phyloP scores from a whole-genome alignment of 2,113 vertebrate species.

The Clupea harengus region DNA sequence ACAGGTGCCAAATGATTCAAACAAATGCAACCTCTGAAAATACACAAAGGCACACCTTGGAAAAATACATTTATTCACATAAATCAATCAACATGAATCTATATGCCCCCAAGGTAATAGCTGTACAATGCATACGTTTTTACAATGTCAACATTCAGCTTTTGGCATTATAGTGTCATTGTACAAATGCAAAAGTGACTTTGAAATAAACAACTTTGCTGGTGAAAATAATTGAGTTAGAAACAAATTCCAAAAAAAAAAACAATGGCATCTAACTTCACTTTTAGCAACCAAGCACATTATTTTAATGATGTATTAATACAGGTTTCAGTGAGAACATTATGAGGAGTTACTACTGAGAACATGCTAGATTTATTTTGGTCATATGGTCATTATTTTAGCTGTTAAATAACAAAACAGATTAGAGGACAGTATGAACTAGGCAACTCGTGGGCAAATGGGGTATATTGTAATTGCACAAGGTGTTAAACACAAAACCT shows the following conservation, averaged over 20 bases:
- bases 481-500: not conserved
- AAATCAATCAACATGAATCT: constrained; percentile 52
- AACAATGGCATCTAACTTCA: not conserved
- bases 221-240: not conserved
- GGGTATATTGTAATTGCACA: not conserved
- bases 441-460: not conserved
- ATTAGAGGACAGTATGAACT: not conserved
- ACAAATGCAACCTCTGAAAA: constrained; percentile 3
- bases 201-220: constrained; percentile 3
- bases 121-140: constrained; percentile 51
- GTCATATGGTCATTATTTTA: not conserved
- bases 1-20: not conserved
- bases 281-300: not conserved
- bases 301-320: not conserved
- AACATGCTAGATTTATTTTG: not conserved
- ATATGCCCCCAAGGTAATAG: constrained; percentile 46
- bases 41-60: constrained; percentile 49
- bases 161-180: constrained; percentile 52
- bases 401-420: not conserved
- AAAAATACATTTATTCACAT: constrained; percentile 80
- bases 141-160: constrained; percentile 38
- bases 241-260: not conserved
- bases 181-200: constrained; percentile 11
- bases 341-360: not conserved
- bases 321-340: not conserved